Conservation (phyloP, 2,888 invertebrate species). For the Apeira syringaria region DNA sequence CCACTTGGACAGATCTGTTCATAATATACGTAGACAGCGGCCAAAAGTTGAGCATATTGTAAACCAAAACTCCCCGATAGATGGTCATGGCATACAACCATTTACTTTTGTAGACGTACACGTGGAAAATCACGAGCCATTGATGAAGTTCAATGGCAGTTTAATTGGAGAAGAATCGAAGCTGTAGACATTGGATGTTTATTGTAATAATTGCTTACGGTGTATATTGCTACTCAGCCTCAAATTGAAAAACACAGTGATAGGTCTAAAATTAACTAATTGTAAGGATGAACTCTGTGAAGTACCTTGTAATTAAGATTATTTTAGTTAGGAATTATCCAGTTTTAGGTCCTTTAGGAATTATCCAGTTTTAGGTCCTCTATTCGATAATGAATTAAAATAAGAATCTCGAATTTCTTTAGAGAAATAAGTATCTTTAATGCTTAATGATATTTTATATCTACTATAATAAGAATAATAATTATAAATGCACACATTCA, state of each 20-base stretch:
- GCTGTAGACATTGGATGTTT: slow-evolving; percentile 41
- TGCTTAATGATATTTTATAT: background rate
- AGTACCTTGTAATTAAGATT: slow-evolving; percentile 5
- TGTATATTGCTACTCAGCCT: too few relatives aligned
- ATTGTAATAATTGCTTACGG: too few relatives aligned
- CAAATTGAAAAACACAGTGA: too few relatives aligned
- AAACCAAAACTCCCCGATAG: slow-evolving; percentile 62
- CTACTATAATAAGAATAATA: too few relatives aligned
- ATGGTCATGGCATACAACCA: slow-evolving; percentile 46
- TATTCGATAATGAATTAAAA: slow-evolving; percentile 10
- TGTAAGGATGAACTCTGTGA: background rate
- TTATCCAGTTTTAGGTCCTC: slow-evolving; percentile 11
- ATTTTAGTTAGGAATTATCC: slow-evolving; percentile 2
- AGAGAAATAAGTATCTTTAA: background rate
- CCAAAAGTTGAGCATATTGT: slow-evolving; percentile 60
- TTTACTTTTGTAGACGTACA: slow-evolving; percentile 73
- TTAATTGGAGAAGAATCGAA: slow-evolving; percentile 64
- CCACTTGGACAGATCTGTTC: slow-evolving; percentile 42
- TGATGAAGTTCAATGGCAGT: slow-evolving; percentile 45
- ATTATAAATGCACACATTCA: background rate
- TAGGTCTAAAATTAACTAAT: background rate
- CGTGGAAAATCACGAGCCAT: slow-evolving; percentile 42
- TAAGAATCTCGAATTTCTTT: slow-evolving; percentile 17
- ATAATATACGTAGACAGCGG: slow-evolving; percentile 51
- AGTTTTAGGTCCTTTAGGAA: slow-evolving; percentile 3